Evolutionary conservation across 2,888 invertebrate genomes (phyloP).

Genomic region (Taphrorychus bicolor): DNA sequence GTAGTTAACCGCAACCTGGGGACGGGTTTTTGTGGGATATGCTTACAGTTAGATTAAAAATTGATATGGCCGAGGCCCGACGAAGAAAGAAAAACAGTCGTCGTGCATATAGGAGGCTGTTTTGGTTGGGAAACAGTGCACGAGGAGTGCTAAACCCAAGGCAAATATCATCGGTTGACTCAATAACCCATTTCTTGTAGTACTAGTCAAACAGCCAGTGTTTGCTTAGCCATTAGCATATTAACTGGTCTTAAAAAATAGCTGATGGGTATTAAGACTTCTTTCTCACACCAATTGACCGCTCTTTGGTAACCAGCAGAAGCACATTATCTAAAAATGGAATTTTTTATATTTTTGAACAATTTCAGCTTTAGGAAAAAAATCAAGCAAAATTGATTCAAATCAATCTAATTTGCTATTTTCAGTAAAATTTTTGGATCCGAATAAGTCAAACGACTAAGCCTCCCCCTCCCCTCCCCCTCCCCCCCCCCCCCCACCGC

Average conservation of each 20-base stretch:
- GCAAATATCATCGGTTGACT: constrained; percentile 1
- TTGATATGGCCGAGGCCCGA: neutral
- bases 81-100: neutral
- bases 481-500: too few species aligned
- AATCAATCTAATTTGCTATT: too few species aligned
- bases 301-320: neutral
- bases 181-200: constrained; percentile 5
- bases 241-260: constrained; percentile 4
- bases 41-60: constrained; percentile 19
- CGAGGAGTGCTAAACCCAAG: neutral
- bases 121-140: constrained; percentile 1
- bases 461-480: too few species aligned
- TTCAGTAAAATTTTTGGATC: too few species aligned
- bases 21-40: constrained; percentile 3
- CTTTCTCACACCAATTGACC: neutral
- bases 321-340: too few species aligned
- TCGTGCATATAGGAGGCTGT: neutral
- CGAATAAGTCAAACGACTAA: too few species aligned
- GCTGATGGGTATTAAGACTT: neutral
- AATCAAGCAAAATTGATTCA: too few species aligned
- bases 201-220: neutral
- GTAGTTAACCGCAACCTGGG: constrained; percentile 12
- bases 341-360: too few species aligned
- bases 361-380: too few species aligned
- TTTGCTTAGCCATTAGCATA: neutral